These are phyloP conservation scores for Lithodes maja DNA, from an alignment of 2,888 invertebrate species.

Conservation along the genomic window DNA sequence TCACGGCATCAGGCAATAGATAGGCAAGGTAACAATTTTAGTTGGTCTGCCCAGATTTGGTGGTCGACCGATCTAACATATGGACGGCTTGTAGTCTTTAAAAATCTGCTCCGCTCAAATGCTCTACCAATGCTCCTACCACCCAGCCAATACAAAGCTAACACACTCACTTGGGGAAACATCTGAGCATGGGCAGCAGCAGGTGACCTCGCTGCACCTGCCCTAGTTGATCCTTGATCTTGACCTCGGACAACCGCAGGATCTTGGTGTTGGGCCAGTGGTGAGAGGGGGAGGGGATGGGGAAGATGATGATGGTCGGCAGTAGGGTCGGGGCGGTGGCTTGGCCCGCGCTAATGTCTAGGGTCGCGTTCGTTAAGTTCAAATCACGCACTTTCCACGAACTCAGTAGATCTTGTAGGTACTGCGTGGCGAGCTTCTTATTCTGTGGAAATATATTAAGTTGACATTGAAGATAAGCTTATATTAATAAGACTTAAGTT, in stretches of 20 bases:
- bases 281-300: constrained; percentile 36
- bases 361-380: constrained; percentile 38
- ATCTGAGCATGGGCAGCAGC: constrained; percentile 42
- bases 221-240: constrained; percentile 47
- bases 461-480: too few relatives aligned
- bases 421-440: constrained; percentile 7
- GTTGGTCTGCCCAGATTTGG: too few relatives aligned
- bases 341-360: constrained; percentile 37
- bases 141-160: too few relatives aligned
- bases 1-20: too few relatives aligned
- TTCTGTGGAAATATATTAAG: constrained; percentile 2
- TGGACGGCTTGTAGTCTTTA: too few relatives aligned
- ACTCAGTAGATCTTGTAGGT: constrained; percentile 46
- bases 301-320: constrained; percentile 49
- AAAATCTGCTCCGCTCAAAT: too few relatives aligned
- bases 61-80: too few relatives aligned
- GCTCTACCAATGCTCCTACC: too few relatives aligned
- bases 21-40: too few relatives aligned
- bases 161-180: constrained; percentile 48
- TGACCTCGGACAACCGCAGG: constrained; percentile 47
- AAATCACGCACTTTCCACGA: constrained; percentile 51
- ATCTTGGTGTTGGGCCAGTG: constrained; percentile 50
- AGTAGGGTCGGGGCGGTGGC: constrained; percentile 31
- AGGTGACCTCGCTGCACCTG: constrained; percentile 43
- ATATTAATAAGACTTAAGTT: too few relatives aligned